These are phyloP conservation scores for Takifugu flavidus DNA, from an alignment of 2,113 vertebrate species.

Conservation along the genomic window DNA sequence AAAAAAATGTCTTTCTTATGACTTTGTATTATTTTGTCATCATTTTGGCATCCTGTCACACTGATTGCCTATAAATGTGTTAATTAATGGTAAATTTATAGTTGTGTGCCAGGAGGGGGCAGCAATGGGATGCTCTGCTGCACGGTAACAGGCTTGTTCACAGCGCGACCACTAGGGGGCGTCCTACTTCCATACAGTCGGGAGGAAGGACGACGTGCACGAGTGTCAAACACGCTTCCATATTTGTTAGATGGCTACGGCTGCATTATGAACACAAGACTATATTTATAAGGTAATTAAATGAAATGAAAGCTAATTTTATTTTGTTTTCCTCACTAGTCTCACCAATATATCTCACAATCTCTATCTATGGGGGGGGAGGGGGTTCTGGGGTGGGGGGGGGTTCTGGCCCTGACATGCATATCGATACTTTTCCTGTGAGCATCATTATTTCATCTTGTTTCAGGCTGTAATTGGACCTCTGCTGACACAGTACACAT, in stretches of 20 bases:
- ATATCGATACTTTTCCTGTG: constrained; percentile 23
- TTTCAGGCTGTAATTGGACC: constrained; percentile 35
- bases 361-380: not conserved
- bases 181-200: constrained; percentile 28
- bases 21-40: too few species aligned
- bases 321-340: not conserved
- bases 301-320: too few species aligned
- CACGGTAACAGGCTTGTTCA: constrained; percentile 4
- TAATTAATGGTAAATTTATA: too few species aligned
- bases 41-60: not conserved
- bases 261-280: too few species aligned
- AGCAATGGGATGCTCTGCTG: constrained; percentile 36
- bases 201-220: constrained; percentile 24
- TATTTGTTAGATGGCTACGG: not conserved
- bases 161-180: constrained; percentile 46
- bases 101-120: constrained; percentile 50
- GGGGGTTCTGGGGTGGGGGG: too few species aligned
- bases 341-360: not conserved
- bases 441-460: constrained; percentile 22
- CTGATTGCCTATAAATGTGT: constrained; percentile 24
- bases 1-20: too few species aligned
- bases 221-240: constrained; percentile 3
- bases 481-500: constrained; percentile 37
- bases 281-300: too few species aligned
- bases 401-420: not conserved